Conservation (phyloP, 2,113 vertebrate species). For the Hassar affinis region DNA sequence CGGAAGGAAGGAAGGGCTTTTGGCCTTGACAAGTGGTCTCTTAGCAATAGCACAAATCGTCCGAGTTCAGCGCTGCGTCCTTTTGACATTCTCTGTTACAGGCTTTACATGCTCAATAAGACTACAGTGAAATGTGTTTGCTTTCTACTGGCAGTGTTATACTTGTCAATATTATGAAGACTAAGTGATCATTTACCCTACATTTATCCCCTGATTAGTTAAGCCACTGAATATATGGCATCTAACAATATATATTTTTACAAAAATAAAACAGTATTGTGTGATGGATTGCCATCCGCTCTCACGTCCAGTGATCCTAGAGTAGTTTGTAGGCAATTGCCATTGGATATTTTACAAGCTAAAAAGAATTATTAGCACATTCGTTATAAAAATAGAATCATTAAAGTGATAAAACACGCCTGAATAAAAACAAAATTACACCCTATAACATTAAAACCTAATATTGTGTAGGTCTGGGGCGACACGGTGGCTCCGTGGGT, state of each 20-base stretch:
- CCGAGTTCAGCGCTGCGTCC: conserved; percentile 69
- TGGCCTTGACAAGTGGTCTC: conserved; percentile 69
- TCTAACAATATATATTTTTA: neutral
- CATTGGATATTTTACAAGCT: neutral
- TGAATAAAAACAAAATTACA: neutral
- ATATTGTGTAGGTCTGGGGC: too few relatives aligned
- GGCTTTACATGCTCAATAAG: conserved; percentile 37
- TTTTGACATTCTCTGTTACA: conserved; percentile 75
- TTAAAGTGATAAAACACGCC: neutral
- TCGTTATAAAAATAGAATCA: neutral
- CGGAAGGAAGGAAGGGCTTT: conserved; percentile 64
- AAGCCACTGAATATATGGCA: neutral
- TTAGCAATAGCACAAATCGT: conserved; percentile 75
- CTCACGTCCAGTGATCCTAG: neutral
- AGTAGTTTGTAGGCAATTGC: neutral
- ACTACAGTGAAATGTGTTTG: conserved; percentile 16
- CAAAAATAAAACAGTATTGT: too few relatives aligned
- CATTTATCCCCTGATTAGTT: neutral
- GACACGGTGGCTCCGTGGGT: too few relatives aligned
- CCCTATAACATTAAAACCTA: too few relatives aligned
- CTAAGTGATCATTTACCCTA: neutral
- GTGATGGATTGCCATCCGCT: too few relatives aligned
- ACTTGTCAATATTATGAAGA: conserved; percentile 2
- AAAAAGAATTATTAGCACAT: neutral
- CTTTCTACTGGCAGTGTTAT: conserved; percentile 3